These are phyloP conservation scores for Oryzias dopingdopingensis DNA, from an alignment of 2,797 vertebrate genomes.

Conservation along the genomic window DNA sequence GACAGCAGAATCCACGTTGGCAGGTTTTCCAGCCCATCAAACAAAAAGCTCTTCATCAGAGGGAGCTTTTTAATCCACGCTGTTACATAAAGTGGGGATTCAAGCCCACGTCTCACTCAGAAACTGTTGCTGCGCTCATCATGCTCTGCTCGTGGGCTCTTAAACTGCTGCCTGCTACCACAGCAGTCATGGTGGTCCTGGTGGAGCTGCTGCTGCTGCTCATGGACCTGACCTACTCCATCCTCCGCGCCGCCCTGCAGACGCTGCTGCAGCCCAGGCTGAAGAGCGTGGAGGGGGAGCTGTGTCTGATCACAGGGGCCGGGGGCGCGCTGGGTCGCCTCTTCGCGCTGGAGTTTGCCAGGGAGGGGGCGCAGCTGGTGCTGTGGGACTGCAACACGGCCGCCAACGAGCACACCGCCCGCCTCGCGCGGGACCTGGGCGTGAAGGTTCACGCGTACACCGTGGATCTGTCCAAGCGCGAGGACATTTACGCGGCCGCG, in stretches of 20 bases:
- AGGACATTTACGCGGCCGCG: constrained; percentile 64
- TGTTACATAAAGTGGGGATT: constrained; percentile 64
- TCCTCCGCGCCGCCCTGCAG: constrained; percentile 58
- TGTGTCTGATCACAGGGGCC: constrained; percentile 73
- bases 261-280: constrained; percentile 61
- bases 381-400: constrained; percentile 73
- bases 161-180: background rate
- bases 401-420: constrained; percentile 69
- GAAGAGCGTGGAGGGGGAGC: constrained; percentile 66
- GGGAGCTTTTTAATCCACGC: constrained; percentile 55
- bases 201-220: constrained; percentile 72
- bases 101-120: constrained; percentile 21
- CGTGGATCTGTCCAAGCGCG: constrained; percentile 65
- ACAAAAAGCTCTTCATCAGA: constrained; percentile 41
- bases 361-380: constrained; percentile 67
- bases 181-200: constrained; percentile 57
- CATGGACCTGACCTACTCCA: constrained; percentile 55
- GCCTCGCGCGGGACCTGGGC: constrained; percentile 55
- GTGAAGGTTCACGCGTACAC: constrained; percentile 65
- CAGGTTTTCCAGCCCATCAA: constrained; percentile 33
- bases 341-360: constrained; percentile 72
- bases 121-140: background rate
- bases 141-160: constrained; percentile 3
- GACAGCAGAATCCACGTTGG: too few species aligned
- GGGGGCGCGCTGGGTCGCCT: constrained; percentile 67